phyloP scores from a whole-genome alignment of 2,113 vertebrate species.

The Sialia sialis region DNA sequence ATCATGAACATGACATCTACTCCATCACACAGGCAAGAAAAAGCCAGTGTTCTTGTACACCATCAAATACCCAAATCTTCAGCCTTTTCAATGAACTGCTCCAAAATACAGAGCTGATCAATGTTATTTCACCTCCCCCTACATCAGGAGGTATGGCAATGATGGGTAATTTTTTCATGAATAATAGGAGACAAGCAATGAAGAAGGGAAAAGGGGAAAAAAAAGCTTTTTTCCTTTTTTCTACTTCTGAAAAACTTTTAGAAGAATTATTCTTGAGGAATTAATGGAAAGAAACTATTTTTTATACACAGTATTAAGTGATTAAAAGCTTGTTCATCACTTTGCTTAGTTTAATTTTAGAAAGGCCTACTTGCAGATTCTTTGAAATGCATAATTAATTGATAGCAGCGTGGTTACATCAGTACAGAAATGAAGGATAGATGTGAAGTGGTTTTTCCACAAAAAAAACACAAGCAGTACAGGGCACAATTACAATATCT shows the following conservation, averaged over 20 bases:
- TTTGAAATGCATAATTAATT: constrained; percentile 16
- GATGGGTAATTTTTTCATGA: background rate
- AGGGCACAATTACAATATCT: background rate
- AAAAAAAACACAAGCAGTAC: background rate
- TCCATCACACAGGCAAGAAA: background rate
- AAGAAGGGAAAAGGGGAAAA: background rate
- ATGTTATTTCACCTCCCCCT: fast-evolving
- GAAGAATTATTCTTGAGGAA: constrained; percentile 50
- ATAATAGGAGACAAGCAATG: background rate
- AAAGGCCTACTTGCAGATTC: constrained; percentile 53
- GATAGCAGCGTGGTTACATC: background rate
- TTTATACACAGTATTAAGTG: constrained; percentile 22
- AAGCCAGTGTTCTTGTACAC: background rate
- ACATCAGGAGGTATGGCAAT: background rate
- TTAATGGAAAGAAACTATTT: constrained; percentile 60
- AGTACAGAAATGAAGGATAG: background rate
- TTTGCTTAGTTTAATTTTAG: constrained; percentile 37
- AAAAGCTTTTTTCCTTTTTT: background rate
- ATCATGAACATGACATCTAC: background rate
- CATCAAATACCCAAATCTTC: background rate
- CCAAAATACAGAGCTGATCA: background rate
- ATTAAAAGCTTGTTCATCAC: constrained; percentile 61
- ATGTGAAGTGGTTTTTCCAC: background rate
- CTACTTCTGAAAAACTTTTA: constrained; percentile 9
- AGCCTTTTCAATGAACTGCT: background rate